A percentile compares a stretch with the other conserved stretches of the same genome.
phyloP scores from a whole-genome alignment of 2,113 vertebrate species.

The Cromileptes altivelis region DNA sequence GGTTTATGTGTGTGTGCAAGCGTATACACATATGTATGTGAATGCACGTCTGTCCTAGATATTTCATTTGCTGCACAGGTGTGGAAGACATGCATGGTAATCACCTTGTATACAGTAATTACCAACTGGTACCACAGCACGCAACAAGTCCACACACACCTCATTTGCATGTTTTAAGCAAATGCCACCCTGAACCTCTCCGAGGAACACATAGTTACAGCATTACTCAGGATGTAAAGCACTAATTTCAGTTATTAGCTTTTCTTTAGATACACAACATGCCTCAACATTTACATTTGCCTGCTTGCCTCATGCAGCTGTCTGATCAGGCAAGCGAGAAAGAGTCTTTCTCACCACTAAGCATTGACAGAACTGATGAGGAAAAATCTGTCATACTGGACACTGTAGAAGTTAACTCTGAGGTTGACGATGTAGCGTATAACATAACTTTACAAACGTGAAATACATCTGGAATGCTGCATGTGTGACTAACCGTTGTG shows the following conservation, averaged over 20 bases:
- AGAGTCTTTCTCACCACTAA: too few species aligned
- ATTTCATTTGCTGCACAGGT: constrained; percentile 44
- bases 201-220: neutral
- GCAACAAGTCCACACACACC: neutral
- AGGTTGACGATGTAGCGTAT: too few species aligned
- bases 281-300: too few species aligned
- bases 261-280: neutral
- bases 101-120: constrained; percentile 37
- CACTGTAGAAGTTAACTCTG: too few species aligned
- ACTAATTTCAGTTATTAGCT: neutral
- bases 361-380: too few species aligned
- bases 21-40: neutral
- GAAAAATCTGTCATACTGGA: too few species aligned
- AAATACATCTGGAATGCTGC: too few species aligned
- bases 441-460: too few species aligned
- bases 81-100: constrained; percentile 50
- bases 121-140: constrained; percentile 25
- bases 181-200: neutral
- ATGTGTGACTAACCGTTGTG: too few species aligned
- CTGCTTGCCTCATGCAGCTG: too few species aligned
- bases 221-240: neutral
- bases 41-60: constrained; percentile 12
- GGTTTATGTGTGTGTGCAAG: constrained; percentile 12
- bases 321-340: too few species aligned
- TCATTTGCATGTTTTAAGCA: constrained; percentile 39